Percentiles rank a stretch among this genome's conserved stretches.
Evolutionary conservation across 2,797 vertebrate genomes (phyloP).

Genomic region (Schizopygopsis malacanthus): DNA sequence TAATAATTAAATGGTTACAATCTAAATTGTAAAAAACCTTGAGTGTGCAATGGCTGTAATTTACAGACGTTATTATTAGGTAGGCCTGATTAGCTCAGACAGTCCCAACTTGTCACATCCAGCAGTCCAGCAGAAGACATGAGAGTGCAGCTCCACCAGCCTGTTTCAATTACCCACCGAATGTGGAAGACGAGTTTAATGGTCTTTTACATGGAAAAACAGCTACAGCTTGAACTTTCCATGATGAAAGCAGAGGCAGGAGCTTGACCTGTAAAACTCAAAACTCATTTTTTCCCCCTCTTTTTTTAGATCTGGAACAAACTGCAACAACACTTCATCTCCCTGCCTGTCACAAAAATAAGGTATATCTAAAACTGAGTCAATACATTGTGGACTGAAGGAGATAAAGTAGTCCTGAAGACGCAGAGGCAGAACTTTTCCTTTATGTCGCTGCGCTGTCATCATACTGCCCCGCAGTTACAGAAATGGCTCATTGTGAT

Average conservation of each 20-base stretch:
- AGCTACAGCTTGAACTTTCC: conserved; percentile 37
- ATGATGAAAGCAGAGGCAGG: conserved; percentile 34
- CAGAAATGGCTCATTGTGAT: conserved; percentile 77
- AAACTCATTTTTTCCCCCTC: neutral
- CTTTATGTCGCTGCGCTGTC: conserved; percentile 66
- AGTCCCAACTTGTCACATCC: conserved; percentile 3
- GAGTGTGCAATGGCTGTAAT: neutral
- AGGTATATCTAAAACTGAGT: neutral
- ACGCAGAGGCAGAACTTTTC: conserved; percentile 73
- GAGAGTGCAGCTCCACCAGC: conserved; percentile 31
- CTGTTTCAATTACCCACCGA: conserved; percentile 45
- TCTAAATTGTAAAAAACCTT: neutral
- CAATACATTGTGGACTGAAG: neutral
- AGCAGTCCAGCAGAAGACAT: conserved; percentile 26
- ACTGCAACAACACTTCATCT: conserved; percentile 7
- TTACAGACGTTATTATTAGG: neutral
- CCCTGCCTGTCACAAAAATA: neutral
- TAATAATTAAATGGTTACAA: neutral
- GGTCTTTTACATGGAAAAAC: conserved; percentile 35
- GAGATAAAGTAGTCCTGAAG: conserved; percentile 56
- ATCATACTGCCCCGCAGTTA: conserved; percentile 79
- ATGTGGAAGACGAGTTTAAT: conserved; percentile 28
- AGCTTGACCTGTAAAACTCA: conserved; percentile 34
- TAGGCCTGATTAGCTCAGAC: neutral
- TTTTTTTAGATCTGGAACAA: conserved; percentile 33